Conservation (phyloP, 2,888 invertebrate species). For the Fragum whitleyi region DNA sequence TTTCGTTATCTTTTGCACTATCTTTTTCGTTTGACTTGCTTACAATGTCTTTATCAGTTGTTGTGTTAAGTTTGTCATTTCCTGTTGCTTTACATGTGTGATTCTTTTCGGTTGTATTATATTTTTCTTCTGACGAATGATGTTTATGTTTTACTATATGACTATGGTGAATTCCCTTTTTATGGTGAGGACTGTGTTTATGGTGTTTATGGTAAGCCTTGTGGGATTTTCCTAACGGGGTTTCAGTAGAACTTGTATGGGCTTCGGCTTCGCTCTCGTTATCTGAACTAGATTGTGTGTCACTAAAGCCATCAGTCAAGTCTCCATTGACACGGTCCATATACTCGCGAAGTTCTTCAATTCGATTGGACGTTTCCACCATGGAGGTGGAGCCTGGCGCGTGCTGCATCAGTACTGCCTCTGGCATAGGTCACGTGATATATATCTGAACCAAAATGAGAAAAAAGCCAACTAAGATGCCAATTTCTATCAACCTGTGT, state of each 20-base stretch:
- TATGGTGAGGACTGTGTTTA: not conserved
- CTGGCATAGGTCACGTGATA: slow-evolving; percentile 38
- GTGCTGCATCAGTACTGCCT: slow-evolving; percentile 33
- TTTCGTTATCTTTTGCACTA: not conserved
- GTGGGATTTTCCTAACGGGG: not conserved
- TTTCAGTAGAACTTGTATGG: not conserved
- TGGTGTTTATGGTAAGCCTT: not conserved
- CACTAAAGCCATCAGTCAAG: slow-evolving; percentile 38
- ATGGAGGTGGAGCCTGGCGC: slow-evolving; percentile 25
- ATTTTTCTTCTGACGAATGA: not conserved
- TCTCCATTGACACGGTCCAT: slow-evolving; percentile 30
- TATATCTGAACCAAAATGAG: not conserved
- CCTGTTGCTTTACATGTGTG: not conserved
- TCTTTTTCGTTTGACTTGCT: not conserved
- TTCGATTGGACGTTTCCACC: slow-evolving; percentile 40
- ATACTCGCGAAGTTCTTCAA: slow-evolving; percentile 28
- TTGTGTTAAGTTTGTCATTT: not conserved
- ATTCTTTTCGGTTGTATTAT: not conserved
- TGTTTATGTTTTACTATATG: slow-evolving; percentile 10
- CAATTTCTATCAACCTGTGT: no score
- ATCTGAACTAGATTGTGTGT: slow-evolving; percentile 28
- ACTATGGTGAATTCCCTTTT: not conserved
- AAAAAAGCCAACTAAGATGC: no score
- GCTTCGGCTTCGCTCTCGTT: not conserved
- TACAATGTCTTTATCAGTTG: not conserved